Evolutionary conservation across 2,888 invertebrate species (phyloP).

Genomic region (Limnephilus auricula): DNA sequence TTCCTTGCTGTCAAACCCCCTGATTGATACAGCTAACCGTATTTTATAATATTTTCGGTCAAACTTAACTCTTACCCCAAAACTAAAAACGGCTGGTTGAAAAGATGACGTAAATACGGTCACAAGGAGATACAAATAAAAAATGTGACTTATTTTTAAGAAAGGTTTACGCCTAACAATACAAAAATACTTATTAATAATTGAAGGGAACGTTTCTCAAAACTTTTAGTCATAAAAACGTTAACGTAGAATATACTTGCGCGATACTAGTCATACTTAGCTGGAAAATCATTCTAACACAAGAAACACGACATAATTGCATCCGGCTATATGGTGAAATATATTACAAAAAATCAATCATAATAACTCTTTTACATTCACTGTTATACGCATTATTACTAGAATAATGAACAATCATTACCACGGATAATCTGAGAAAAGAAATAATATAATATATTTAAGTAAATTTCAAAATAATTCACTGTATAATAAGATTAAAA

Average conservation of each 20-base stretch:
- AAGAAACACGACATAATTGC: slow-evolving; percentile 1
- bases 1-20: slow-evolving; percentile 65
- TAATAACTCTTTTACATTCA: neutral
- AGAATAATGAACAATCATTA: slow-evolving; percentile 3
- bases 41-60: slow-evolving; percentile 20
- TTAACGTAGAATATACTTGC: neutral
- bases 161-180: no score
- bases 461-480: neutral
- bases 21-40: slow-evolving; percentile 61
- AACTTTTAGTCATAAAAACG: neutral
- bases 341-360: neutral
- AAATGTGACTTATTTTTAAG: no score
- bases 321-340: slow-evolving; percentile 10
- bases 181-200: neutral
- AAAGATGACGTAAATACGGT: neutral
- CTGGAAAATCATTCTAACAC: neutral
- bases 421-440: slow-evolving; percentile 7
- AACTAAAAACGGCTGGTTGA: neutral
- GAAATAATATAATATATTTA: neutral
- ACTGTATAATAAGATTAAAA: slow-evolving; percentile 9
- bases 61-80: neutral
- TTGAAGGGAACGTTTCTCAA: neutral
- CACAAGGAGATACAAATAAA: neutral
- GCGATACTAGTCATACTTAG: neutral
- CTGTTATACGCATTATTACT: neutral